phyloP scores from a whole-genome alignment of 2,888 invertebrate species.

The Epirrhoe tristata region DNA sequence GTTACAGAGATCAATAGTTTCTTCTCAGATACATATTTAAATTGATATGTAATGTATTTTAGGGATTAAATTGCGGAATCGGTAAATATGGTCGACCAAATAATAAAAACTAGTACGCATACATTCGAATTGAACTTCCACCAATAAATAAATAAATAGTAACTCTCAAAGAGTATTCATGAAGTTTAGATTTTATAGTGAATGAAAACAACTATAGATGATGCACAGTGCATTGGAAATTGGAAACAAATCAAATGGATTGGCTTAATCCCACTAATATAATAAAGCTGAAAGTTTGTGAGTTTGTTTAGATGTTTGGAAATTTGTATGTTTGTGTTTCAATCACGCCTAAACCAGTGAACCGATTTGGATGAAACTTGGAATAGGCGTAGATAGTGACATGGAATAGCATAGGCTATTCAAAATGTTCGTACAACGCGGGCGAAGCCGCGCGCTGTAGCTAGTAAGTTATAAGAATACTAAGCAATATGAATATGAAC shows the following conservation, averaged over 20 bases:
- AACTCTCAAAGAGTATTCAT: constrained; percentile 23
- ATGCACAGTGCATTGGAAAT: constrained; percentile 7
- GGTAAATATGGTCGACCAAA: constrained; percentile 38
- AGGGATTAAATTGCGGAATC: constrained; percentile 50
- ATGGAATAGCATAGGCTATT: no score
- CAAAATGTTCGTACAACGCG: no score
- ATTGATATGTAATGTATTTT: constrained; percentile 81
- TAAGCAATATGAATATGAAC: not conserved
- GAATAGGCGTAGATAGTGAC: no score
- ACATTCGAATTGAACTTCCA: constrained; percentile 30
- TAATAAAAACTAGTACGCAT: constrained; percentile 29
- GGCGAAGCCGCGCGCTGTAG: no score
- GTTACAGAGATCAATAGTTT: constrained; percentile 67
- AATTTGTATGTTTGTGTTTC: no score
- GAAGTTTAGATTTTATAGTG: constrained; percentile 7
- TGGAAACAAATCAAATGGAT: not conserved
- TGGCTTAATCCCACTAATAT: no score
- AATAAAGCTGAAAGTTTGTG: no score
- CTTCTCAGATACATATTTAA: constrained; percentile 63
- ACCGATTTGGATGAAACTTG: no score
- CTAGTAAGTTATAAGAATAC: not conserved
- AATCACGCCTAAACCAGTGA: no score
- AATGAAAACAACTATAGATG: constrained; percentile 4
- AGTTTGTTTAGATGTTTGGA: no score
- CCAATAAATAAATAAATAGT: constrained; percentile 34